These are phyloP conservation scores for Carpatolechia fugitivella DNA, from an alignment of 2,888 invertebrate genomes.

Conservation along the genomic window DNA sequence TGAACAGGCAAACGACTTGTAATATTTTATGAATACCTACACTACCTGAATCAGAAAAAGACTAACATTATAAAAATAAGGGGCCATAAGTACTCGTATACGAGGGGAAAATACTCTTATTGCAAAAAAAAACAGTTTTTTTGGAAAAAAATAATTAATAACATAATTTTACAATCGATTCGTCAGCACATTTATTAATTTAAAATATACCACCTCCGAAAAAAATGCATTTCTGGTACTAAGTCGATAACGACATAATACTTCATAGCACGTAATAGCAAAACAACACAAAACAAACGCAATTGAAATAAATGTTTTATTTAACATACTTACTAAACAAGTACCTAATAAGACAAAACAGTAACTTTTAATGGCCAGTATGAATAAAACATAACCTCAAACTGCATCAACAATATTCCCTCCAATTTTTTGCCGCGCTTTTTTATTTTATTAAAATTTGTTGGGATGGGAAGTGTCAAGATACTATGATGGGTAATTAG, in stretches of 20 bases:
- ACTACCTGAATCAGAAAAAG: no score
- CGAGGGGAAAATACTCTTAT: no score
- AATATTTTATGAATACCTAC: no score
- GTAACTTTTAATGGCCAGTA: conserved; percentile 6
- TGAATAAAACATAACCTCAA: conserved; percentile 24
- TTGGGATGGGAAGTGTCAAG: conserved; percentile 51
- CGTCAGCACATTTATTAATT: no score
- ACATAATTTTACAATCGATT: no score
- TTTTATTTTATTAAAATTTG: conserved; percentile 36
- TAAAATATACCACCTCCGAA: no score
- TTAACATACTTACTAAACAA: not conserved
- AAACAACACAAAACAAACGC: not conserved
- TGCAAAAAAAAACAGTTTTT: no score
- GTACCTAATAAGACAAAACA: conserved; percentile 8
- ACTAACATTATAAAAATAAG: no score
- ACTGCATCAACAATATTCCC: conserved; percentile 10
- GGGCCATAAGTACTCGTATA: no score
- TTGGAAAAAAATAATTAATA: no score
- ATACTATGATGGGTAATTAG: conserved; percentile 60
- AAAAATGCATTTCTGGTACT: not conserved
- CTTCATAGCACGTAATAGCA: not conserved
- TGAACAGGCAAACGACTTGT: no score
- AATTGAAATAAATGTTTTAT: not conserved
- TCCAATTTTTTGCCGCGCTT: conserved; percentile 15
- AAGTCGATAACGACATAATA: not conserved